Percentiles rank a stretch among this genome's conserved stretches.
phyloP scores from a whole-genome alignment of 2,888 invertebrate species.

The Omphaloscelis lunosa region DNA sequence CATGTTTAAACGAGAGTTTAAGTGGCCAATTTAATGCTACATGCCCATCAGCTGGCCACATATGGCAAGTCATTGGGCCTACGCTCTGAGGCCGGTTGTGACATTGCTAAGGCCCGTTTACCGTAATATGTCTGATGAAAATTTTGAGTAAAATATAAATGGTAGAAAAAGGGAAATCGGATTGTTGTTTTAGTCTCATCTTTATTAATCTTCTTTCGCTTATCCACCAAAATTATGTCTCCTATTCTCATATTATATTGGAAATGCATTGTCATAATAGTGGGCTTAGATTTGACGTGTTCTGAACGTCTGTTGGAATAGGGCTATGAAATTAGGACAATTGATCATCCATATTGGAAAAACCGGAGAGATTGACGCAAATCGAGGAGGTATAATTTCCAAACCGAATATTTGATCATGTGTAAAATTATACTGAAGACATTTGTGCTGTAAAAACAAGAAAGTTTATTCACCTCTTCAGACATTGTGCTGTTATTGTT shows the following conservation, averaged over 20 bases:
- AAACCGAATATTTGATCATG: background rate
- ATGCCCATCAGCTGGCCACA: slow-evolving; percentile 79
- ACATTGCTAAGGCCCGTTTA: slow-evolving; percentile 49
- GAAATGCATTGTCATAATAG: background rate
- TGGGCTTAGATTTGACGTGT: background rate
- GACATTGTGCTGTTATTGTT: slow-evolving; percentile 24
- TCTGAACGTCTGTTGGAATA: background rate
- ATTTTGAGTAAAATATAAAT: background rate
- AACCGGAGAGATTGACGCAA: background rate
- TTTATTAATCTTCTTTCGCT: background rate
- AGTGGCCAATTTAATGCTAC: slow-evolving; percentile 79
- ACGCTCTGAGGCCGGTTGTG: slow-evolving; percentile 77
- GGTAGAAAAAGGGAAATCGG: background rate
- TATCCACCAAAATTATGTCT: background rate
- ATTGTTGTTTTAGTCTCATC: background rate
- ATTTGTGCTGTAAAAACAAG: background rate
- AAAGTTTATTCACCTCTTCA: slow-evolving; percentile 30
- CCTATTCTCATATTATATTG: background rate
- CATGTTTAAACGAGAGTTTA: slow-evolving; percentile 71
- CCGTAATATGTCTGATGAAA: slow-evolving; percentile 31
- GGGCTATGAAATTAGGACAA: background rate
- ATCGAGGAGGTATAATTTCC: background rate
- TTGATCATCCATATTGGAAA: background rate
- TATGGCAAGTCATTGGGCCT: slow-evolving; percentile 84
- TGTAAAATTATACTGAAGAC: background rate